A percentile compares a stretch with the other conserved stretches of the same genome.
These are phyloP conservation scores for Illadopsis cleaveri DNA, from an alignment of 2,113 vertebrate species.

Conservation along the genomic window DNA sequence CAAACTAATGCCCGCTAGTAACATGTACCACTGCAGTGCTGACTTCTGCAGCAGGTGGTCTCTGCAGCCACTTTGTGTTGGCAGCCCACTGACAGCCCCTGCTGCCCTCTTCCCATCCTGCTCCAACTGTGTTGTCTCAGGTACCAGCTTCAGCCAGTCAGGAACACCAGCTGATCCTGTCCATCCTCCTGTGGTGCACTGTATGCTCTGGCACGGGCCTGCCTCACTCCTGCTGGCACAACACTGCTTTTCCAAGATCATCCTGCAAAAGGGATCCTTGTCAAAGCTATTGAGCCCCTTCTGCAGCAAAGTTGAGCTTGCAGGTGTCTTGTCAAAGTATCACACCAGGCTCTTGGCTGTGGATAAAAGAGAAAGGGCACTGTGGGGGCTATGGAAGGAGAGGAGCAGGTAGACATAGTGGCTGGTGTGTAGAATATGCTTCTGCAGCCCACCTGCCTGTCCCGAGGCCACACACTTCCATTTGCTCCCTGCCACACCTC, in stretches of 20 bases:
- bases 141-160: fast-evolving
- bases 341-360: background rate
- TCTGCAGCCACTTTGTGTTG: no score
- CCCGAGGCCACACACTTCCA: background rate
- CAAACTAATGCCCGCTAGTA: background rate
- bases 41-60: background rate
- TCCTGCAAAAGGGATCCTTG: background rate
- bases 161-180: background rate
- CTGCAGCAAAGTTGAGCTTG: fast-evolving
- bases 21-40: background rate
- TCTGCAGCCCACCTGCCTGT: background rate
- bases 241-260: background rate
- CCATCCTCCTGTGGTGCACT: fast-evolving
- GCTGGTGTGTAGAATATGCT: background rate
- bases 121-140: fast-evolving
- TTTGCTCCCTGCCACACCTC: background rate
- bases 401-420: fast-evolving
- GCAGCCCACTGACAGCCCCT: background rate
- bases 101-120: background rate
- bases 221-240: background rate
- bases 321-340: background rate
- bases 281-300: fast-evolving
- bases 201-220: background rate
- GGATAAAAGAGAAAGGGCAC: fast-evolving
- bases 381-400: fast-evolving